These are phyloP conservation scores for Campaea margaritaria DNA, from an alignment of 2,888 invertebrate species.

Conservation along the genomic window DNA sequence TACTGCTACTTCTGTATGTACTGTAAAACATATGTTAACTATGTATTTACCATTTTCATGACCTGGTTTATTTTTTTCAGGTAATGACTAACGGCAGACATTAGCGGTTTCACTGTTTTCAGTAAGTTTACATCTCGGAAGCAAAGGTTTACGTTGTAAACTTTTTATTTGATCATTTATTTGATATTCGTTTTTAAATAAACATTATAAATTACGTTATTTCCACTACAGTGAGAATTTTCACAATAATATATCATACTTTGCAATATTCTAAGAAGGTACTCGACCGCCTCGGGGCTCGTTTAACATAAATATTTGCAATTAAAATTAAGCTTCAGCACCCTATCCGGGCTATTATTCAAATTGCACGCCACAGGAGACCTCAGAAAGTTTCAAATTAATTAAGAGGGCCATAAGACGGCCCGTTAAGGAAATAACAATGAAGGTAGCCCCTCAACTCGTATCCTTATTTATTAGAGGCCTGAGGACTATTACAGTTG, in stretches of 20 bases:
- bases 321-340: conserved; percentile 81
- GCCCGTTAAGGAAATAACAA: conserved; percentile 84
- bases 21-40: conserved; percentile 18
- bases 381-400: conserved; percentile 85
- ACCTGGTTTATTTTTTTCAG: conserved; percentile 44
- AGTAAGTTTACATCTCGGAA: conserved; percentile 39
- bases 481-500: conserved; percentile 68
- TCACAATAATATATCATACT: conserved; percentile 72
- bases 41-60: conserved; percentile 29
- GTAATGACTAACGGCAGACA: conserved; percentile 41
- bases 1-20: neutral
- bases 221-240: conserved; percentile 55
- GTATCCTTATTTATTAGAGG: conserved; percentile 76
- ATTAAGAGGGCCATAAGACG: conserved; percentile 85
- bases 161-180: conserved; percentile 12
- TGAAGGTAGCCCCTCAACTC: conserved; percentile 69
- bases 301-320: conserved; percentile 85
- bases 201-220: conserved; percentile 50
- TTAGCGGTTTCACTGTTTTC: conserved; percentile 24
- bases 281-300: conserved; percentile 60
- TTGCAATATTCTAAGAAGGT: conserved; percentile 69
- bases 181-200: conserved; percentile 12
- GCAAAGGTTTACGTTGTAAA: conserved; percentile 10
- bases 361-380: conserved; percentile 83
- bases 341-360: conserved; percentile 83